Base-by-base conservation (phyloP, 2,888 invertebrate species). In the Griposia aprilina region DNA sequence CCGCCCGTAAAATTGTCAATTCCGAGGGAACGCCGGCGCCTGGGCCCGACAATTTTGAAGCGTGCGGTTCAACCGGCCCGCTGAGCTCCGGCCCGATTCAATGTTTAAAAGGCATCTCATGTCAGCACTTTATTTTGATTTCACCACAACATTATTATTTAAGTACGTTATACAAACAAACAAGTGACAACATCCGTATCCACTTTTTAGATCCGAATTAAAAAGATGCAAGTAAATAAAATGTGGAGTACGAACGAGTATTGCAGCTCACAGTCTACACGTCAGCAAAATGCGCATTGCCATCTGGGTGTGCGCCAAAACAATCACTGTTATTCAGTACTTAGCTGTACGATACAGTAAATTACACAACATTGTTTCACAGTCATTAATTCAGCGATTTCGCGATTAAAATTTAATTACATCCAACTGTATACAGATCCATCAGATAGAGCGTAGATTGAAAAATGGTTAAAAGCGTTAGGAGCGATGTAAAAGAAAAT, bases 1-100 rank as follows among this genome's bases (percentile, higher is more conserved):
- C 97, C 97, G 97, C 96, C 97, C 97, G 97, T 97, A 97, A 97
- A 97, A 97, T 97, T 97, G 97, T 95, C 97, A 97, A 97, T 97
- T 97, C 97, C 97, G 95, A 95, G 94, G 92, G 94, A 94, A 91
- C 90, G 90, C 92, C 92, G 92, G 94, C 93, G 94, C 93, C 93
- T 93, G 94, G 91, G 89, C 91, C 91, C 94, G 95, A 95, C 94
- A 93, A 95, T 95, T 94, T 93, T 93, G 94, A 94, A 93, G 89
- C 90, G 91, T 91, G 90, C 90, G 89, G 90, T 89, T 88, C 86
- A 83, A 87, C 89, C 85, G 90, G 90, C 84, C 88, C 88, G 82
- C 84, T 88, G 90, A 84, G 88, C 87, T 82, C 76, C 80, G 87
- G 82, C 83, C 87, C 84, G 88, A 88, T 85, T 87, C 89, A 81